A percentile compares a stretch with the other conserved stretches of the same genome.
phyloP scores from a whole-genome alignment of 2,113 vertebrate genomes.

The Lepus europaeus region DNA sequence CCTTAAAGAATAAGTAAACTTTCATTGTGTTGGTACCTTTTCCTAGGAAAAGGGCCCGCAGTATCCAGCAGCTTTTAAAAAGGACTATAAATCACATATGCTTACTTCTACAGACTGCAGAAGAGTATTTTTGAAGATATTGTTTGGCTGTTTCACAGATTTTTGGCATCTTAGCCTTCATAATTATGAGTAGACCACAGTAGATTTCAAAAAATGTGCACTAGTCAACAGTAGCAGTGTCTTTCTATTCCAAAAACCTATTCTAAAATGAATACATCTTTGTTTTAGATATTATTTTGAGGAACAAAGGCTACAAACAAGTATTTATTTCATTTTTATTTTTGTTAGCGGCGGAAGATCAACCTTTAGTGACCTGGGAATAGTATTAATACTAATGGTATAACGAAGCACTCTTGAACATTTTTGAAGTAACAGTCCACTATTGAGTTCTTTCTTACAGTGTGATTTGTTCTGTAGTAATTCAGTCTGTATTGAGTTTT shows the following conservation, averaged over 20 bases:
- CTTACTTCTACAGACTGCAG: conserved; percentile 2
- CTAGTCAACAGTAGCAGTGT: not conserved
- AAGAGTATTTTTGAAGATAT: conserved; percentile 21
- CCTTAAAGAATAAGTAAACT: not conserved
- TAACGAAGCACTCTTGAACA: not conserved
- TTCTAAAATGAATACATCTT: conserved; percentile 26
- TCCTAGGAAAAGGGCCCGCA: not conserved
- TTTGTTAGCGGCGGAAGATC: not conserved
- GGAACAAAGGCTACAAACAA: not conserved
- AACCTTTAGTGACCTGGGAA: not conserved
- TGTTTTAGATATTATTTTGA: conserved; percentile 41
- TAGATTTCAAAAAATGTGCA: not conserved
- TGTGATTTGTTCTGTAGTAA: conserved; percentile 6
- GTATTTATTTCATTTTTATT: not conserved
- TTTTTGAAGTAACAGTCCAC: not conserved
- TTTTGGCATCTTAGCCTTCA: not conserved
- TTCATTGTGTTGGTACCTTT: not conserved
- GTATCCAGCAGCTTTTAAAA: conserved; percentile 28
- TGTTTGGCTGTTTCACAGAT: not conserved
- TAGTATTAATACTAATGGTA: not conserved
- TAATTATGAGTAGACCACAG: not conserved
- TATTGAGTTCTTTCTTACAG: not conserved
- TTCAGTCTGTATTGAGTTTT: not conserved
- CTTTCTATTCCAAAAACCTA: not conserved
- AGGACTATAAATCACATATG: not conserved